Base-by-base conservation (phyloP, 64 coral and sea anemone genomes). In the Porites australiensis region DNA sequence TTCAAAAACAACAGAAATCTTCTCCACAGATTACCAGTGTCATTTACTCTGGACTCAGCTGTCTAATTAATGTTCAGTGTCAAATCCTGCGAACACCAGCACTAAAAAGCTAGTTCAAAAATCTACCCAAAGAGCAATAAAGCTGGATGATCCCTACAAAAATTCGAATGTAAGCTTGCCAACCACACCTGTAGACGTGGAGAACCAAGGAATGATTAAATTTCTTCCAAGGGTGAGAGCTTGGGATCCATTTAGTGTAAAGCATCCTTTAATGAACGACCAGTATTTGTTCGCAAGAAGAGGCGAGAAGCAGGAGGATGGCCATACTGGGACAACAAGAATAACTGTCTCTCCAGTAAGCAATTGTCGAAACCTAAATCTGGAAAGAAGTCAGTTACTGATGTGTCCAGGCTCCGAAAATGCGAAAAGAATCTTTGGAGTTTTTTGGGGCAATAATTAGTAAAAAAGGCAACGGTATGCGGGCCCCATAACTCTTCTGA, bases 241-340 rank as follows among this genome's bases (percentile, higher is more conserved):
- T 8, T 54, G 11, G 2, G 74, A 8, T 77, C 55, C 82, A n/a
- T 86, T 86, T 8, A 19, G 46, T 9, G 2, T 5, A 44, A 86
- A 69, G 20, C 18, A 88, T 2, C 72, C 71, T 76, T 77, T 89
- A 44, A 77, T 77, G 14, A 75, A 73, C 22, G 1, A 59, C 51
- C 64, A 45, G 66, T 81, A 81, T 68, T 70, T 64, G 13, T 13
- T 16, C 11, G 21, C 48, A 1, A 90, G 16, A 21, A 90, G 60
- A 43, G 62, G 76, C 88, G 76, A 90, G 67, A 70, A 79, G 43
- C 47, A 22, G 2, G 88, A 49, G 5, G 87, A 90, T 52, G 88
- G 88, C 88, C 88, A 90, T 19, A 50, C 43, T 53, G 74, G 63
- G 12, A 80, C 75, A 1, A 90, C 49, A 12, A 66, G 8, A 79